Percentiles rank a stretch among this genome's conserved stretches.
Evolutionary conservation across 2,113 vertebrate species (phyloP).

Genomic region (Balaenoptera acutorostrata): DNA sequence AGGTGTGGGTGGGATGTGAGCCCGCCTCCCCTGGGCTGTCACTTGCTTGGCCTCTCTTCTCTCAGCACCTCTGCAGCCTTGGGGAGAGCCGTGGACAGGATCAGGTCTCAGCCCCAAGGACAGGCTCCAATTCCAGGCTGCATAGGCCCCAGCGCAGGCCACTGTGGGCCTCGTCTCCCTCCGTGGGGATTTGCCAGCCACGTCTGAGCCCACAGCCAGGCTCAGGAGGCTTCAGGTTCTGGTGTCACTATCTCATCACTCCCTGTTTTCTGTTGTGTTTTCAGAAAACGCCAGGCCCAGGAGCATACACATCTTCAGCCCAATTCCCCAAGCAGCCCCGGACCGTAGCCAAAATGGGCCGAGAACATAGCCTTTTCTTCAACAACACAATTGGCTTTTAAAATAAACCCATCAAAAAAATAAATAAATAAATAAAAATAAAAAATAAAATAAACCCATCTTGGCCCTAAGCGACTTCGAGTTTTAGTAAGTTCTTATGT

Average conservation of each 20-base stretch:
- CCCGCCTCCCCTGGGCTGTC: too few relatives aligned
- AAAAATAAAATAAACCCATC: conserved; percentile 53
- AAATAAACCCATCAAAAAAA: conserved; percentile 27
- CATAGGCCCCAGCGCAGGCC: not conserved
- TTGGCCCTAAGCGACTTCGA: not conserved
- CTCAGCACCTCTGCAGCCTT: not conserved
- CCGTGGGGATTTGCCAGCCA: rapidly evolving
- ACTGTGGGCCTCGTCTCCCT: not conserved
- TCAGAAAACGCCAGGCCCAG: conserved; percentile 82
- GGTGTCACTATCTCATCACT: not conserved
- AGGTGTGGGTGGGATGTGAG: not conserved
- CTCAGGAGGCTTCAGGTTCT: not conserved
- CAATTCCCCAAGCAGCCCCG: conserved; percentile 72
- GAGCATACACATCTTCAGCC: conserved; percentile 71
- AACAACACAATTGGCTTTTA: conserved; percentile 76
- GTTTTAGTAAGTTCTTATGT: not conserved
- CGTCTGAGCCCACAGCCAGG: not conserved
- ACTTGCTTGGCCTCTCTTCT: not conserved
- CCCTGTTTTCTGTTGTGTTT: conserved; percentile 25
- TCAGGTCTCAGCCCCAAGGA: not conserved
- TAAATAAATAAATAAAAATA: too few relatives aligned
- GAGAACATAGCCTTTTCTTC: conserved; percentile 78
- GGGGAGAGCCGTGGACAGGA: not conserved
- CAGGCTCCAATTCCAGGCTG: rapidly evolving
- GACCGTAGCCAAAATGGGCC: conserved; percentile 63